A percentile compares a stretch with the other conserved stretches of the same genome.
Evolutionary conservation across 1,140 invertebrate genomes (phyloP).

Genomic region (Bombus superbus): DNA sequence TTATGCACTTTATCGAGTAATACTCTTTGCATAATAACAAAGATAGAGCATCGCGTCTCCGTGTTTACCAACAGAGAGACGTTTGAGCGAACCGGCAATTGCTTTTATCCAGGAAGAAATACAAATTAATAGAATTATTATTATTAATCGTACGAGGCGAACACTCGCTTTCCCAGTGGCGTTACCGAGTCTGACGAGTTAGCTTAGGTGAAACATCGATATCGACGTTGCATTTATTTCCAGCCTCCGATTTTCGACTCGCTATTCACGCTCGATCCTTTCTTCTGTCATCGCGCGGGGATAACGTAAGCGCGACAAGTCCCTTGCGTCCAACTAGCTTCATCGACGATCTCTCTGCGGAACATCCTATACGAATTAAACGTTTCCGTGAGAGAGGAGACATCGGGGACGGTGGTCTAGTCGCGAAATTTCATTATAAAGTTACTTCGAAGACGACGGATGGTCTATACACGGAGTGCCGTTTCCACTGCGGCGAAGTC

Average conservation of each 20-base stretch:
- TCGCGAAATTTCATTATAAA: conserved; percentile 49
- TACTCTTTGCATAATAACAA: background rate
- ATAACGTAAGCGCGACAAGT: conserved; percentile 6
- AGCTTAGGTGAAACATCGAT: background rate
- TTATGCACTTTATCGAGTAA: too few species aligned
- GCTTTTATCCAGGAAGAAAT: conserved; percentile 12
- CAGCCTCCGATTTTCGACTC: background rate
- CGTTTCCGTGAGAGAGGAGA: background rate
- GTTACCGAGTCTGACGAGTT: background rate
- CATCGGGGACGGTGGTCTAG: conserved; percentile 2
- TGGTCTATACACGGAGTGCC: background rate
- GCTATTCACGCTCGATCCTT: background rate
- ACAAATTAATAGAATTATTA: conserved; percentile 51
- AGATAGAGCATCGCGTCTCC: background rate
- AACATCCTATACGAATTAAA: conserved; percentile 33
- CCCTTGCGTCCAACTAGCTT: background rate
- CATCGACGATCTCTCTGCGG: background rate
- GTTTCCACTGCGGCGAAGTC: conserved; percentile 29
- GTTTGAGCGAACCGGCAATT: conserved; percentile 7
- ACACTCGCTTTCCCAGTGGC: background rate
- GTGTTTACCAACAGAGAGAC: background rate
- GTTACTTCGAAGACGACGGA: conserved; percentile 5
- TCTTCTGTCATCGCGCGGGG: background rate
- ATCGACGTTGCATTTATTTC: conserved; percentile 3
- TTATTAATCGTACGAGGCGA: conserved; percentile 41